Percentiles rank a stretch among this genome's conserved stretches.
phyloP scores from a whole-genome alignment of 2,113 vertebrate genomes.

The Macquaria ambigua region DNA sequence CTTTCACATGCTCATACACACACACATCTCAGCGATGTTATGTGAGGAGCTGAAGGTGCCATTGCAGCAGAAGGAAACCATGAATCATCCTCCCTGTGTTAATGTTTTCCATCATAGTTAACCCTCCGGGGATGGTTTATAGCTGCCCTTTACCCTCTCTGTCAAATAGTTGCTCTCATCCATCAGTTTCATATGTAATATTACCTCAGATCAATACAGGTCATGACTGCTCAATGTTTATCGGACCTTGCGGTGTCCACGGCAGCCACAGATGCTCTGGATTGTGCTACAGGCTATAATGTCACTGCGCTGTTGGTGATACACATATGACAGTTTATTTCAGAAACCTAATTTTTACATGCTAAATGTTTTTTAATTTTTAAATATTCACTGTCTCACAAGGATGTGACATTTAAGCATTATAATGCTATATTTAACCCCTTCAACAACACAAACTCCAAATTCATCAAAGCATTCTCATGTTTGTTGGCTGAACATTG shows the following conservation, averaged over 20 bases:
- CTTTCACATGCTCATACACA: slow-evolving; percentile 18
- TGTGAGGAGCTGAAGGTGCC: slow-evolving; percentile 35
- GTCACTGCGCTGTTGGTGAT: neutral
- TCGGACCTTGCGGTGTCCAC: slow-evolving; percentile 26
- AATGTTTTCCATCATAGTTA: slow-evolving; percentile 73
- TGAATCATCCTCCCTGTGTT: slow-evolving; percentile 68
- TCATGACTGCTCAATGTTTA: slow-evolving; percentile 60
- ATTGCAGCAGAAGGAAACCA: slow-evolving; percentile 45
- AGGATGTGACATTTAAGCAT: neutral
- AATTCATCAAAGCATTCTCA: neutral
- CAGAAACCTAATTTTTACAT: neutral
- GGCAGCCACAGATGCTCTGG: neutral
- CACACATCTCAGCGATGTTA: slow-evolving; percentile 18
- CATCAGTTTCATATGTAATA: slow-evolving; percentile 76
- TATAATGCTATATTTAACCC: neutral
- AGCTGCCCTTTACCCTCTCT: slow-evolving; percentile 72
- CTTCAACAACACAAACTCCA: neutral
- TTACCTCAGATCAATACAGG: slow-evolving; percentile 74
- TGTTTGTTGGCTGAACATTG: neutral
- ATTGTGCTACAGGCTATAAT: slow-evolving; percentile 7
- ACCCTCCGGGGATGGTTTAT: slow-evolving; percentile 64
- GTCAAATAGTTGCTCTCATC: slow-evolving; percentile 71
- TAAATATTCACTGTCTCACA: neutral
- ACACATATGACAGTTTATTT: neutral
- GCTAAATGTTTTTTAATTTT: neutral